Evolutionary conservation across 2,797 vertebrate species (phyloP), one percentile per base, ranked within the genome.

Genomic region (Sciurus carolinensis): DNA sequence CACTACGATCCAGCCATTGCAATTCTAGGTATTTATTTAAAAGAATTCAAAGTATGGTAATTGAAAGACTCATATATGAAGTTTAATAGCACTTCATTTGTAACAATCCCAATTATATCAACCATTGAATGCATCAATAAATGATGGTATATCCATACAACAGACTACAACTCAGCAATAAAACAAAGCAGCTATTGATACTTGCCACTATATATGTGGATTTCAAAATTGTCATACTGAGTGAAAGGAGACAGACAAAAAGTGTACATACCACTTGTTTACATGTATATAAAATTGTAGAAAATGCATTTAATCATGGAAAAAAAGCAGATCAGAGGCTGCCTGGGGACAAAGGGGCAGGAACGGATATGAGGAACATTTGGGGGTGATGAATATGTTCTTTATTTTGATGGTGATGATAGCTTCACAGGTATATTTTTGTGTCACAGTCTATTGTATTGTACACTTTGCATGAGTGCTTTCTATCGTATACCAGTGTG

Each of bases 281-380:
- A 14, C 10, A 75, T 84, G 93, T 79, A 80, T 64, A 54, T 81
- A 54, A 95, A 92, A 75, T 94, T 69, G 42, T 44, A 88, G 14
- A 42, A 85, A 66, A 92, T 64, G 7, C 1, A 66, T 73, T 50
- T 72, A 28, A 15, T 79, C 66, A 66, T 62, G 15, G 12, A 71
- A 92, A 26, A 26, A 85, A 57, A 22, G 59, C 5, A 94, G n/a
- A 26, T 80, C 9, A 86, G 28, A 44, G 47, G 20, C 42, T 75
- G 5, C 4, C 20, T 76, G 26, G 17, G 13, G 4, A n/a, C 7
- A 77, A 67, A 62, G 15, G 1, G 0, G 0, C 28, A 20, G 11
- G 12, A 90, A 91, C 15, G 17, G 44, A 2, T 2, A 50, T 72
- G 14, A 87, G 42, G 20, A 75, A 76, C 5, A 75, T 84, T 75